Evolutionary conservation across 1,140 invertebrate species (phyloP).

Genomic region (Zaprionus davidi): DNA sequence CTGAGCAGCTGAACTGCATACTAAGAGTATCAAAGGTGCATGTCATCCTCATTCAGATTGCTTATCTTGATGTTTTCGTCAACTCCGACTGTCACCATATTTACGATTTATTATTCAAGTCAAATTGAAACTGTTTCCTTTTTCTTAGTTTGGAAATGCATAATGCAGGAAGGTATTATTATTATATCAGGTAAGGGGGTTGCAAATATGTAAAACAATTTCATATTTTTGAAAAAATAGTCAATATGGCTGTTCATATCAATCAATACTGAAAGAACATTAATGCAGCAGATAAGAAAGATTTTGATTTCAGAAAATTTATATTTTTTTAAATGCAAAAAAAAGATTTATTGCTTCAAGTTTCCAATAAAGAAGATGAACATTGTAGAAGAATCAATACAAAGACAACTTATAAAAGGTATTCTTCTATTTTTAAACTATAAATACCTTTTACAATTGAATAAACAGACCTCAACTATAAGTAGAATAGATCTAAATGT

Average conservation of each 20-base stretch:
- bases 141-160: conserved; percentile 30
- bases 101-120: conserved; percentile 34
- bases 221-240: background rate
- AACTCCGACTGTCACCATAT: conserved; percentile 37
- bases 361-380: too few relatives aligned
- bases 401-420: too few relatives aligned
- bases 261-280: background rate
- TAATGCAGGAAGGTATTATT: conserved; percentile 14
- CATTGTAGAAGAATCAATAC: too few relatives aligned
- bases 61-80: conserved; percentile 45
- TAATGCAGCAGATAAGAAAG: too few relatives aligned
- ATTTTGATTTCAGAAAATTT: too few relatives aligned
- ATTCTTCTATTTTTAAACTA: too few relatives aligned
- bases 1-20: conserved; percentile 35
- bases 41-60: conserved; percentile 33
- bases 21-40: conserved; percentile 50
- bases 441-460: too few relatives aligned
- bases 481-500: too few relatives aligned
- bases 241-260: background rate
- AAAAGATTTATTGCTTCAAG: too few relatives aligned
- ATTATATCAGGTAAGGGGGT: background rate
- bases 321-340: too few relatives aligned
- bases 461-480: too few relatives aligned
- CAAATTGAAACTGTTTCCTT: conserved; percentile 37
- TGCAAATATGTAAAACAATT: background rate